A percentile compares a stretch with the other conserved stretches of the same genome.
Evolutionary conservation across 2,888 invertebrate species (phyloP).

Genomic region (Melitaea athalia): DNA sequence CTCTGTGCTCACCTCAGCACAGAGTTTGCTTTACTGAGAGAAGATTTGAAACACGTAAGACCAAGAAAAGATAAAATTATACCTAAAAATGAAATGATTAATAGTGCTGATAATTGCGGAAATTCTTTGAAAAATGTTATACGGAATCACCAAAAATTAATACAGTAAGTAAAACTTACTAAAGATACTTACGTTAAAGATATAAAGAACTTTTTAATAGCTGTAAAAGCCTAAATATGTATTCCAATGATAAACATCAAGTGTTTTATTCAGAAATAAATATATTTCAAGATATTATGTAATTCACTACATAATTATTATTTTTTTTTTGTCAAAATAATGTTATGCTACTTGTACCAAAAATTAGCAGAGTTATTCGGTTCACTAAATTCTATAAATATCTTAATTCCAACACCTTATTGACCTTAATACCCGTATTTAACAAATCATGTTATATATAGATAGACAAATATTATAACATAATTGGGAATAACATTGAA

Average conservation of each 20-base stretch:
- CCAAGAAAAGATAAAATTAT: slow-evolving; percentile 36
- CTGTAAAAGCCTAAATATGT: too few species aligned
- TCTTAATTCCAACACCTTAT: too few species aligned
- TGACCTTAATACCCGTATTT: too few species aligned
- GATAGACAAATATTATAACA: not conserved
- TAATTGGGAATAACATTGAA: not conserved
- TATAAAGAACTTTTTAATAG: too few species aligned
- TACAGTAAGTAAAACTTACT: slow-evolving; percentile 47
- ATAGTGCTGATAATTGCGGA: slow-evolving; percentile 6
- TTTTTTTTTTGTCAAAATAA: too few species aligned
- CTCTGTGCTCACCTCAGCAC: slow-evolving; percentile 55
- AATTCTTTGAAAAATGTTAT: slow-evolving; percentile 47
- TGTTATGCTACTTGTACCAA: too few species aligned
- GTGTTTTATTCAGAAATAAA: not conserved
- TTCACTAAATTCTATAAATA: too few species aligned
- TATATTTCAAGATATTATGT: not conserved
- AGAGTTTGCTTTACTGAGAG: slow-evolving; percentile 54
- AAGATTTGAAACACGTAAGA: slow-evolving; percentile 50
- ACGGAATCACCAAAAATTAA: slow-evolving; percentile 55
- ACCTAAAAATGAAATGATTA: not conserved
- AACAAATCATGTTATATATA: too few species aligned
- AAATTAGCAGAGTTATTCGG: too few species aligned
- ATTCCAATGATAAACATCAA: too few species aligned
- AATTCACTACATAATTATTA: too few species aligned
- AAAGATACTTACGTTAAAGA: too few species aligned